Percentiles rank a stretch among this genome's conserved stretches.
phyloP scores from a whole-genome alignment of 2,888 invertebrate genomes.

The Belgica antarctica region DNA sequence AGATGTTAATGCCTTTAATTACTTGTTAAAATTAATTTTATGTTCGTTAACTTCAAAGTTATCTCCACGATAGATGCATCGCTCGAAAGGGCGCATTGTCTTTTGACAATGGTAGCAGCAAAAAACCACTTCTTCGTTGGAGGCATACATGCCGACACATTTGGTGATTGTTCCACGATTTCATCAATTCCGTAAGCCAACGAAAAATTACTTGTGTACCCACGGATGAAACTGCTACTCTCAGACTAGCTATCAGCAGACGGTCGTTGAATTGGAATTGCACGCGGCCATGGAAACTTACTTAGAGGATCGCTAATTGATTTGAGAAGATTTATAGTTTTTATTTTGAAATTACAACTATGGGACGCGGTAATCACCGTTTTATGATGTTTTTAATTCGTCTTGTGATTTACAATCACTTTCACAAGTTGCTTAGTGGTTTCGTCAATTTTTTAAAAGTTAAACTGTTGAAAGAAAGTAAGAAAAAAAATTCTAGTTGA shows the following conservation, averaged over 20 bases:
- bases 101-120: slow-evolving; percentile 12
- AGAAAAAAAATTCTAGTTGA: no score
- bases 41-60: neutral
- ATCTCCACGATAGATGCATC: neutral
- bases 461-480: no score
- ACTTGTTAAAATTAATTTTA: slow-evolving; percentile 38
- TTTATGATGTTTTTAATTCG: neutral
- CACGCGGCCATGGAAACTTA: neutral
- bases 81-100: slow-evolving; percentile 15
- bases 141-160: slow-evolving; percentile 25
- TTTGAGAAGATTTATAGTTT: neutral
- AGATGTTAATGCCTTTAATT: slow-evolving; percentile 33
- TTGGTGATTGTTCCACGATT: slow-evolving; percentile 11
- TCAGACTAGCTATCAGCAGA: neutral
- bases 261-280: neutral
- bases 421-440: no score
- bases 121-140: neutral
- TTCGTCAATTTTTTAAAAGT: no score
- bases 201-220: slow-evolving; percentile 4
- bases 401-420: no score
- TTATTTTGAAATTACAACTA: neutral
- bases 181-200: neutral
- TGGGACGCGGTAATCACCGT: neutral
- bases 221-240: neutral
- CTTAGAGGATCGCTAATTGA: neutral